A percentile compares a stretch with the other conserved stretches of the same genome.
Evolutionary conservation across 2,888 invertebrate genomes (phyloP).

Genomic region (Seladonia tumulorum): DNA sequence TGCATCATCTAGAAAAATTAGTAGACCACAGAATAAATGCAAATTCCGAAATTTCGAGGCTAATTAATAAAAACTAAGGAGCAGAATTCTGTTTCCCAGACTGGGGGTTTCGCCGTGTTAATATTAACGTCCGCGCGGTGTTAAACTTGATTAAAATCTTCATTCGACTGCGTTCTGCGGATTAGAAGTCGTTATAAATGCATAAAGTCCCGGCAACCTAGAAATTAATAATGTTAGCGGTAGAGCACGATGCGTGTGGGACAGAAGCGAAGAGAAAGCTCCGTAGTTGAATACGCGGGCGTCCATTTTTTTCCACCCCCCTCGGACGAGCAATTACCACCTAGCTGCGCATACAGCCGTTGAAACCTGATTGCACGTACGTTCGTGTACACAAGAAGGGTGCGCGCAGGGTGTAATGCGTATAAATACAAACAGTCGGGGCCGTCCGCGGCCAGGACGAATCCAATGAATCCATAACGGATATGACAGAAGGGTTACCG

Average conservation of each 20-base stretch:
- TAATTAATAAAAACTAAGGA: neutral
- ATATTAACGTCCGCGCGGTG: neutral
- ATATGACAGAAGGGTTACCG: slow-evolving; percentile 76
- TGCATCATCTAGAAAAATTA: neutral
- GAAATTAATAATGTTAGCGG: slow-evolving; percentile 3
- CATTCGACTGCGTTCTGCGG: neutral
- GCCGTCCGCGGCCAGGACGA: slow-evolving; percentile 42
- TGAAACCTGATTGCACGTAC: slow-evolving; percentile 37
- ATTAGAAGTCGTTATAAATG: neutral
- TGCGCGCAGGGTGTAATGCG: slow-evolving; percentile 38
- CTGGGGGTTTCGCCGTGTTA: neutral
- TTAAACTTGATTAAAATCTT: neutral
- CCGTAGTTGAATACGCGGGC: slow-evolving; percentile 14
- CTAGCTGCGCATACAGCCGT: slow-evolving; percentile 25
- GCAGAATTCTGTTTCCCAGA: no score
- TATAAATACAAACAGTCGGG: slow-evolving; percentile 40
- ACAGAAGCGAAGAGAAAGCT: neutral
- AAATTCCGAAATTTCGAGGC: neutral
- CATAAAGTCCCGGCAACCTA: neutral
- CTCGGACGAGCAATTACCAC: slow-evolving; percentile 45
- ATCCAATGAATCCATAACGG: slow-evolving; percentile 74
- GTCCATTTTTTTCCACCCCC: slow-evolving; percentile 26
- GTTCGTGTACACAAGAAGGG: slow-evolving; percentile 17
- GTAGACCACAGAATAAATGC: neutral
- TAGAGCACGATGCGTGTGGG: neutral